Conservation (phyloP, 2,888 invertebrate genomes). For the Vandiemenella viatica region DNA sequence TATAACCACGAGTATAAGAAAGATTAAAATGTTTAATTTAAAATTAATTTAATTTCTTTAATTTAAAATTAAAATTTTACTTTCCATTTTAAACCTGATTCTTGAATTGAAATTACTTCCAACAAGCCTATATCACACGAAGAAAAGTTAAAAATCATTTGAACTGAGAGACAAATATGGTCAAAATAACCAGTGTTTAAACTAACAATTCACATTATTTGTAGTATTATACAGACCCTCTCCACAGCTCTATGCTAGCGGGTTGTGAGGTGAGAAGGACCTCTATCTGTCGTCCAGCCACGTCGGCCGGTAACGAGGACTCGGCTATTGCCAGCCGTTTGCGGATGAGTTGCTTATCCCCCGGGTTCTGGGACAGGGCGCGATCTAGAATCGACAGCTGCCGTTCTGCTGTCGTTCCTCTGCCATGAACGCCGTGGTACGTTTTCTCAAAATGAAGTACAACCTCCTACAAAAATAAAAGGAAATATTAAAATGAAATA, state of each 20-base stretch:
- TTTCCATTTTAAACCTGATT: too few species aligned
- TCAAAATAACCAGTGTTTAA: too few species aligned
- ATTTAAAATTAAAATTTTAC: too few species aligned
- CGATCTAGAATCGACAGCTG: slow-evolving; percentile 46
- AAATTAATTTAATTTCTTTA: too few species aligned
- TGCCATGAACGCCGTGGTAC: slow-evolving; percentile 27
- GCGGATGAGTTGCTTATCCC: slow-evolving; percentile 35
- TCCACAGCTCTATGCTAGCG: slow-evolving; percentile 21
- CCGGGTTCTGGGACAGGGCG: slow-evolving; percentile 39
- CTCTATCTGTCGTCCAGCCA: slow-evolving; percentile 32
- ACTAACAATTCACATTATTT: too few species aligned
- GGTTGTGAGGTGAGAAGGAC: slow-evolving; percentile 34
- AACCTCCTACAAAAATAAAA: slow-evolving; percentile 23
- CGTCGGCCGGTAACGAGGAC: slow-evolving; percentile 40
- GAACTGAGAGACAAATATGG: too few species aligned
- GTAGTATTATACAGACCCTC: neutral
- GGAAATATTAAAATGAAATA: neutral
- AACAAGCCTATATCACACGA: too few species aligned
- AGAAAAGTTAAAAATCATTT: too few species aligned
- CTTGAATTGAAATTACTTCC: too few species aligned
- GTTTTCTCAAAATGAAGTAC: slow-evolving; percentile 31
- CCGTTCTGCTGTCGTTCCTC: slow-evolving; percentile 31
- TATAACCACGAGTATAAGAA: too few species aligned
- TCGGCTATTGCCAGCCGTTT: slow-evolving; percentile 33
- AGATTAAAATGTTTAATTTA: too few species aligned